Conservation (phyloP, 1,140 invertebrate species). For the Drosophila teissieri region DNA sequence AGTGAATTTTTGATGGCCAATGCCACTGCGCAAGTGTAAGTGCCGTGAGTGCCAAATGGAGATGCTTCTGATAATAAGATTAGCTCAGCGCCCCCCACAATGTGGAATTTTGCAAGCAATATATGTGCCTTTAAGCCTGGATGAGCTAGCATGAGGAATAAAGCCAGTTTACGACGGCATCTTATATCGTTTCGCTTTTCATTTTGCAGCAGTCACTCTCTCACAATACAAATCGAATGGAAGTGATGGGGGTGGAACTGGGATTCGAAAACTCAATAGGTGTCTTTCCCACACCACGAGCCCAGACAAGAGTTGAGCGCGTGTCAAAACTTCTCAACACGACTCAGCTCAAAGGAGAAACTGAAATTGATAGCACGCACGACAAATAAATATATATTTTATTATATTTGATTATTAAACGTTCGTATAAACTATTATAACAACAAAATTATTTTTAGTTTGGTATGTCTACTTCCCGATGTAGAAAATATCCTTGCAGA, state of each 20-base stretch:
- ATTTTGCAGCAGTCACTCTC: slow-evolving; percentile 36
- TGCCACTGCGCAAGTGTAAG: slow-evolving; percentile 26
- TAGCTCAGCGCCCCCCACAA: slow-evolving; percentile 38
- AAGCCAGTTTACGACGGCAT: slow-evolving; percentile 58
- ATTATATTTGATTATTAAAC: no score
- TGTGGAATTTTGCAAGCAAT: slow-evolving; percentile 1
- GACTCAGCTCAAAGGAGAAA: no score
- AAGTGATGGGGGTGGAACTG: background rate
- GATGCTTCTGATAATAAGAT: slow-evolving; percentile 55
- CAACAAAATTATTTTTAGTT: no score
- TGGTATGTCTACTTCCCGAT: no score
- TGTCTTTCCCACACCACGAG: slow-evolving; percentile 31
- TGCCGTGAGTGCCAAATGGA: slow-evolving; percentile 43
- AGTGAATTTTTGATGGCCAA: slow-evolving; percentile 37
- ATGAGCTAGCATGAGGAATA: slow-evolving; percentile 4
- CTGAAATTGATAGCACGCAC: no score
- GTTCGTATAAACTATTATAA: no score
- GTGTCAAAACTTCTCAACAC: no score
- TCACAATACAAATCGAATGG: background rate
- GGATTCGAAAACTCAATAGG: slow-evolving; percentile 34
- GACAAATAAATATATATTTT: no score
- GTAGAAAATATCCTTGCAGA: no score
- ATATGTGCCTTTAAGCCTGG: no score
- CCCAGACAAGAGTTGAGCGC: slow-evolving; percentile 1
- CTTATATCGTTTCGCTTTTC: slow-evolving; percentile 68